Evolutionary conservation across 2,888 invertebrate species (phyloP).

Genomic region (Anthoptus insignis): DNA sequence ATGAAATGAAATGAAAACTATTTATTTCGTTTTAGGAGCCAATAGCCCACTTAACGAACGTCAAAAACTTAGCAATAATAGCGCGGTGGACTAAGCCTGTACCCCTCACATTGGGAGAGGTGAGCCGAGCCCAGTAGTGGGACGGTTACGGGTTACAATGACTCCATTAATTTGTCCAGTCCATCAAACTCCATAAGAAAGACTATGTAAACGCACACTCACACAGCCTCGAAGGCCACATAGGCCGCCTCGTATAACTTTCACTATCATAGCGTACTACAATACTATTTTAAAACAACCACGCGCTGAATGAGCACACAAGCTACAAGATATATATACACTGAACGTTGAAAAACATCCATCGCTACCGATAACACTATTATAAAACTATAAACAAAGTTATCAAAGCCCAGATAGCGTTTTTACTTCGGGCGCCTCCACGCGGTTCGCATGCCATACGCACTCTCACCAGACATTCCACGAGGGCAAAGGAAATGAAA

Average conservation of each 20-base stretch:
- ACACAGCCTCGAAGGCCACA: background rate
- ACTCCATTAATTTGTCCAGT: too few species aligned
- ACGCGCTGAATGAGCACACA: background rate
- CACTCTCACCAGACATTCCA: background rate
- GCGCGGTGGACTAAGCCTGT: too few species aligned
- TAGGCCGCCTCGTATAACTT: background rate
- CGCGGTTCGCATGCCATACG: constrained; percentile 14
- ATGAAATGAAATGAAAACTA: too few species aligned
- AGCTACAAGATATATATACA: too few species aligned
- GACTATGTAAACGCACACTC: background rate
- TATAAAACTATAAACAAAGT: constrained; percentile 32
- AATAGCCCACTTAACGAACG: too few species aligned
- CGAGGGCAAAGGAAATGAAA: too few species aligned
- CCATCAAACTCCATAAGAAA: too few species aligned
- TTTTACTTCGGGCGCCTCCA: background rate
- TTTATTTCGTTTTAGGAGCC: too few species aligned
- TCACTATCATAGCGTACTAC: background rate
- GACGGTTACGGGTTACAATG: too few species aligned
- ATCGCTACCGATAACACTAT: constrained; percentile 9
- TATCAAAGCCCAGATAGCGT: constrained; percentile 16
- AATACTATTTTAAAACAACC: background rate
- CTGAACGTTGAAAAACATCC: background rate
- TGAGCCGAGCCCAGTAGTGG: too few species aligned
- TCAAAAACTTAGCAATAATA: too few species aligned
- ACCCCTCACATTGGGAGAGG: too few species aligned